Evolutionary conservation across 2,113 vertebrate genomes (phyloP), one percentile per base, ranked within the genome.

Genomic region (Blennius ocellaris): DNA sequence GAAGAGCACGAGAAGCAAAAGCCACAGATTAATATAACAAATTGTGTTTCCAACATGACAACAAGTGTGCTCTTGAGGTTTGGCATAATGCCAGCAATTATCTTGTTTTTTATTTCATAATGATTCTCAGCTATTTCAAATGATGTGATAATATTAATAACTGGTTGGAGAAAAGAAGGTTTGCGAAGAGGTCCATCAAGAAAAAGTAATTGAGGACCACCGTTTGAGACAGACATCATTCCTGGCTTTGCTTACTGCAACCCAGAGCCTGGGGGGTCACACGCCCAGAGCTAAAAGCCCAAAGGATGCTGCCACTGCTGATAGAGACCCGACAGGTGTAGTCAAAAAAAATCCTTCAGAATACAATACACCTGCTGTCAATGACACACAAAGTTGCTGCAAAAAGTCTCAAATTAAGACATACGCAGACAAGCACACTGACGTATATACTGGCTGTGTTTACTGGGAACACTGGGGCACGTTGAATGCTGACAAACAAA

Each of bases 401-500:
- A 65, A 57, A 73, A 9, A 59, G 41, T 60, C 40, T 66, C 60
- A 83, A 78, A 80, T 79, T 63, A 66, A 83, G 78, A 87, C 16
- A 76, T 48, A 65, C 41, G 58, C 41, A 79, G 62, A 57, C 51
- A 48, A 9, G 14, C 41, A 72, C 54, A 50, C 63, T 66, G 37
- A 51, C 73, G 78, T 63, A 57, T 70, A 49, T 58, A 51, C 60
- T 64, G 72, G 55, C 60, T 9, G 38, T 54, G 59, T 69, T 17
- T 11, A 68, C 17, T 65, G 73, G 61, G 65, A 75, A 67, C 57
- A 83, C 67, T 67, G 60, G 70, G 53, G 55, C 69, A 30, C 54
- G 48, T 78, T 78, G 64, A 85, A 81, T 69, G 51, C 59, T 56
- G 21, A 62, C 57, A 53, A 83, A 88, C 82, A 89, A 87, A 82